Evolutionary conservation across 2,797 vertebrate genomes (phyloP), one percentile per base, ranked within the genome.

Genomic region (Gobio occitaniae): DNA sequence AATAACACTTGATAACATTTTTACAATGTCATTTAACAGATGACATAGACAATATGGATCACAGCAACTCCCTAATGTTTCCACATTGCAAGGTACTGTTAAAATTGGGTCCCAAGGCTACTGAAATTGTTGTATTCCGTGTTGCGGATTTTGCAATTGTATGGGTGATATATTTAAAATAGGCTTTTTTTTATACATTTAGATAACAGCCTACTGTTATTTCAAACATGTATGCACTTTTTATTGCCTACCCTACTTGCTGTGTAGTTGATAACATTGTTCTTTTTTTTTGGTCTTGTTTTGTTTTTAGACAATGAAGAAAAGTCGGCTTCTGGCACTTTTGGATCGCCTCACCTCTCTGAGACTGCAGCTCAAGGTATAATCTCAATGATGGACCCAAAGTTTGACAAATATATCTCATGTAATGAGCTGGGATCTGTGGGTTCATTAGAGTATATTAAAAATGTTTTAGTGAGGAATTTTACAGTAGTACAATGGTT

Each of bases 41-140:
- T 78, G 83, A 50, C 65, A 89, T 82, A 83, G 81, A 77, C 54
- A 5, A 56, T 13, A 61, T 84, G 66, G 76, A 79, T 59, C 65
- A 84, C 65, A 84, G 44, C 76, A 84, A 52, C 75, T 84, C 52
- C 83, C 83, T 61, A 78, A 84, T 84, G 75, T 84, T 84, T 59
- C 32, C 75, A 84, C 83, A 44, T 84, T 71, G 61, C 83, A 79
- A 84, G 75, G 75, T 84, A 79, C 76, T 71, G 65, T 78, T 79
- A 48, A 84, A 84, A 68, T 84, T 54, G 38, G 3, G 54, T 78
- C 61, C 25, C 74, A 68, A 68, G 47, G 25, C 25, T 25, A 82
- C 80, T 70, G 19, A 77, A 84, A 78, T 77, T 19, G 48, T 52
- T 25, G 25, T 25, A 68, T 84, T 84, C 50, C 38, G 47, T 84